phyloP scores from a whole-genome alignment of 1,140 invertebrate genomes.

The Plutomurus gul region DNA sequence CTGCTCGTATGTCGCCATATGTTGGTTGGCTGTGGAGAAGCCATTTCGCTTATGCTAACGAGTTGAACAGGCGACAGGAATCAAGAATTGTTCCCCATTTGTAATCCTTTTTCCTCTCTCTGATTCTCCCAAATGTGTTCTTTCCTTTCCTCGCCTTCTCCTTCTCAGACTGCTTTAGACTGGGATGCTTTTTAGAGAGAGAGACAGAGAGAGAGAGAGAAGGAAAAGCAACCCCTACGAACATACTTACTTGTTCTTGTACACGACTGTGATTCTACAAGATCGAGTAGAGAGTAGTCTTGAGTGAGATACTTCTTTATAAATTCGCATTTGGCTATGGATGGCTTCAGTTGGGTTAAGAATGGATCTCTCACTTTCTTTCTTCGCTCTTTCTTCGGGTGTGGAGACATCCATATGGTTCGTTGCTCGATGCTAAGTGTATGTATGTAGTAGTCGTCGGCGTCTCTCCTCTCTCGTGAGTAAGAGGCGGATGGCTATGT shows the following conservation, averaged over 20 bases:
- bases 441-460: neutral
- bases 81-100: slow-evolving; percentile 53
- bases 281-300: neutral
- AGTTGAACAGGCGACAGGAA: slow-evolving; percentile 52
- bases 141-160: slow-evolving; percentile 31
- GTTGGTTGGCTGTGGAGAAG: slow-evolving; percentile 49
- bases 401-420: slow-evolving; percentile 17
- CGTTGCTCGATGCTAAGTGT: neutral
- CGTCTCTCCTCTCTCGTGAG: neutral
- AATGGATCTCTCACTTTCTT: slow-evolving; percentile 35
- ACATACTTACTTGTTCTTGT: neutral
- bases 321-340: slow-evolving; percentile 24
- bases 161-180: neutral
- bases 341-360: slow-evolving; percentile 28
- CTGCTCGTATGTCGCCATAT: slow-evolving; percentile 45
- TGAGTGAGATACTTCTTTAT: slow-evolving; percentile 9
- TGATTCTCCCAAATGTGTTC: slow-evolving; percentile 36
- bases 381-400: neutral
- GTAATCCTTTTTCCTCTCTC: slow-evolving; percentile 49
- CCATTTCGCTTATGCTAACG: slow-evolving; percentile 54
- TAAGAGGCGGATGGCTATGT: too few relatives aligned
- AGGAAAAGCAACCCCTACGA: slow-evolving; percentile 4
- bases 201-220: neutral
- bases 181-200: too few relatives aligned
- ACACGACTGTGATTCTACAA: neutral